phyloP scores from a whole-genome alignment of 2,113 vertebrate species.

The Climacteris rufus region DNA sequence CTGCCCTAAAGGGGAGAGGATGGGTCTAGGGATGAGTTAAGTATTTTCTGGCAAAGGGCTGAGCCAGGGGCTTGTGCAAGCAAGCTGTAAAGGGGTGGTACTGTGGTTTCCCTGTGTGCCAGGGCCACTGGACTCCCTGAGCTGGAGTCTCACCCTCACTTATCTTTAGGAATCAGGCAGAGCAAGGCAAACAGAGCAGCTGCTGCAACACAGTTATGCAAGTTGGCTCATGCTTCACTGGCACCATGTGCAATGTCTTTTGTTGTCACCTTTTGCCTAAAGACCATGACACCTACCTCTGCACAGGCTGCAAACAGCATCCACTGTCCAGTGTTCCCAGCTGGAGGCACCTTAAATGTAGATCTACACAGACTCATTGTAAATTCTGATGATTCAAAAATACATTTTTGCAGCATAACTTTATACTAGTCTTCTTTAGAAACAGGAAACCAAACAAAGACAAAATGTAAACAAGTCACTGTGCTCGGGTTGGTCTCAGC shows the following conservation, averaged over 20 bases:
- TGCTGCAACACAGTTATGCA: not conserved
- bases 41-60: not conserved
- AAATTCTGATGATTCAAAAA: too few species aligned
- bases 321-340: not conserved
- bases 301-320: not conserved
- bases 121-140: rapidly evolving
- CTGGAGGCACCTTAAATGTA: not conserved
- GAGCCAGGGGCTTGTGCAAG: not conserved
- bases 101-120: not conserved
- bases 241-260: not conserved
- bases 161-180: not conserved
- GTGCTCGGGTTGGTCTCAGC: too few species aligned
- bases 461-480: too few species aligned
- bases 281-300: not conserved
- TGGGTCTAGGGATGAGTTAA: not conserved
- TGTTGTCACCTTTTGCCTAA: not conserved
- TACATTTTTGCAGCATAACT: too few species aligned
- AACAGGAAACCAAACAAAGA: too few species aligned
- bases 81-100: not conserved
- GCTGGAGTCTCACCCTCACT: not conserved
- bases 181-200: not conserved
- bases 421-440: too few species aligned
- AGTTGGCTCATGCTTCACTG: rapidly evolving
- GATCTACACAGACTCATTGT: too few species aligned
- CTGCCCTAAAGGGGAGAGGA: not conserved